Conservation (phyloP, 2,888 invertebrate genomes). For the Allacma fusca region DNA sequence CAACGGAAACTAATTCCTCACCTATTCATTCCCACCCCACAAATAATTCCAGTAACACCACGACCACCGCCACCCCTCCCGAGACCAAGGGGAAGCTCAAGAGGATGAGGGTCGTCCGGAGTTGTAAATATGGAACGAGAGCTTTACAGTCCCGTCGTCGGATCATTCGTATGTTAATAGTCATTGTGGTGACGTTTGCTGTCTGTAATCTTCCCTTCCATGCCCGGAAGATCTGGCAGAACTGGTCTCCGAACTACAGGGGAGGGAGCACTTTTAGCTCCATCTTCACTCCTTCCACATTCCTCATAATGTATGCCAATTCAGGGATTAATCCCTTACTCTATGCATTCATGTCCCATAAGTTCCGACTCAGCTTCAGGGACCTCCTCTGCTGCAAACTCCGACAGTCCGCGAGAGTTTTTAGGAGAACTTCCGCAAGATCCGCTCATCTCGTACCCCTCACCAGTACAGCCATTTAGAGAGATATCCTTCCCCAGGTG, state of each 20-base stretch:
- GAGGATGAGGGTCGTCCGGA: slow-evolving; percentile 52
- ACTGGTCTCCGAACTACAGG: slow-evolving; percentile 77
- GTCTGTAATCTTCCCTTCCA: no score
- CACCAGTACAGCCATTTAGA: slow-evolving; percentile 51
- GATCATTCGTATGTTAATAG: slow-evolving; percentile 87
- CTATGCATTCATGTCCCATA: slow-evolving; percentile 84
- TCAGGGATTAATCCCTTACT: slow-evolving; percentile 89
- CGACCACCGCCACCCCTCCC: not conserved
- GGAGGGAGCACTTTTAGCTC: slow-evolving; percentile 79
- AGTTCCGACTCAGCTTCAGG: slow-evolving; percentile 84
- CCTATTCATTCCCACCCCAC: slow-evolving; percentile 43
- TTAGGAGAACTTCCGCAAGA: slow-evolving; percentile 51
- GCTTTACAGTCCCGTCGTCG: slow-evolving; percentile 81
- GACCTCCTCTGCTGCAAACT: slow-evolving; percentile 75
- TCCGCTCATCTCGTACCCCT: slow-evolving; percentile 53
- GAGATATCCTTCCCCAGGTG: no score
- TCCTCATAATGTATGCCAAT: slow-evolving; percentile 87
- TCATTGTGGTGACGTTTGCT: slow-evolving; percentile 89
- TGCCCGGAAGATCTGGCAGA: slow-evolving; percentile 86
- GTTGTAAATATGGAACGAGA: slow-evolving; percentile 56
- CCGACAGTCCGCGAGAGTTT: slow-evolving; percentile 50
- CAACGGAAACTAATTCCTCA: not conserved
- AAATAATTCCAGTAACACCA: no score
- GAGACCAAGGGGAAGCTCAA: slow-evolving; percentile 28
- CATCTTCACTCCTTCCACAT: slow-evolving; percentile 83